phyloP scores from a whole-genome alignment of 2,113 vertebrate genomes.

The Puffinus mauretanicus region DNA sequence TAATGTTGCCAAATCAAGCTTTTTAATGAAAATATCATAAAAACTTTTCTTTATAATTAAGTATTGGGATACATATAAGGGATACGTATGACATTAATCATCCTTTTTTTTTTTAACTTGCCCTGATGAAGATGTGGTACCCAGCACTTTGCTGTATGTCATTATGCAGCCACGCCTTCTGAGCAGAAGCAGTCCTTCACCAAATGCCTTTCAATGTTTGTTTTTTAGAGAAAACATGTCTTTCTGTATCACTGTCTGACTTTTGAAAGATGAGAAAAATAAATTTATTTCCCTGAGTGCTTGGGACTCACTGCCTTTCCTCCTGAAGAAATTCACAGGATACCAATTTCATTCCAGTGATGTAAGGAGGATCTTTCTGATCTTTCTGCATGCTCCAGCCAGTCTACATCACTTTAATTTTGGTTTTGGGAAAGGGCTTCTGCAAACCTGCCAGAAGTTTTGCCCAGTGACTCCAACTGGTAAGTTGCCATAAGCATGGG shows the following conservation, averaged over 20 bases:
- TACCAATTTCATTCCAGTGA: background rate
- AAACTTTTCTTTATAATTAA: background rate
- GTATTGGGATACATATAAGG: background rate
- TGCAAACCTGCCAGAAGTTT: background rate
- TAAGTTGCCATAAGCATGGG: background rate
- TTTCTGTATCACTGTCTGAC: background rate
- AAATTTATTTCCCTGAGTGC: background rate
- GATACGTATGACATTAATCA: background rate
- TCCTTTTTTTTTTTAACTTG: background rate
- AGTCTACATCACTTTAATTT: background rate
- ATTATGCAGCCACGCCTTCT: background rate
- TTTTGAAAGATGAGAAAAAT: background rate
- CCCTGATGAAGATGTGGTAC: background rate
- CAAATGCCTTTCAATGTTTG: background rate
- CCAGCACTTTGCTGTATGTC: background rate
- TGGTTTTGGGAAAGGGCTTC: background rate
- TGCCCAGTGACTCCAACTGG: background rate
- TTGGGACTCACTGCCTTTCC: background rate
- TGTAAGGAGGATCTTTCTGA: background rate
- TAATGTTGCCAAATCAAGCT: background rate
- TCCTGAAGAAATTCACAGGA: background rate
- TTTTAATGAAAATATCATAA: background rate
- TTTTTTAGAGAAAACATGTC: background rate
- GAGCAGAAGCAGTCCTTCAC: background rate
- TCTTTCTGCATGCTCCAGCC: background rate